Evolutionary conservation across 2,113 vertebrate genomes (phyloP).

Genomic region (Mugil cephalus): DNA sequence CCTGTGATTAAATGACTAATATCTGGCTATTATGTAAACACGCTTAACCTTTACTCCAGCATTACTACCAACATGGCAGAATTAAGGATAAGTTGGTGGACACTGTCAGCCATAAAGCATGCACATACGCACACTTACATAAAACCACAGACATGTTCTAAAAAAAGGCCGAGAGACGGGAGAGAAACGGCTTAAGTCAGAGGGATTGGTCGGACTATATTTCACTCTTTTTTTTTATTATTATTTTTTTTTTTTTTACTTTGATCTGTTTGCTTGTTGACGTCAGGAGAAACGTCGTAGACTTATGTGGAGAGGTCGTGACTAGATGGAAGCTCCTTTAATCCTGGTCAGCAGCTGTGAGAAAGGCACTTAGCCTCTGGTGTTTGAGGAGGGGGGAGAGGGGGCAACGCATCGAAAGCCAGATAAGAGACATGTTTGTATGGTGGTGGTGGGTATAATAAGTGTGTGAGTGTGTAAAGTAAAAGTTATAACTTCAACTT

Average conservation of each 20-base stretch:
- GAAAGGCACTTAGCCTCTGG: slow-evolving; percentile 6
- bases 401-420: not conserved
- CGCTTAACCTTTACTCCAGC: slow-evolving; percentile 38
- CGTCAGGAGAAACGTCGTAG: slow-evolving; percentile 25
- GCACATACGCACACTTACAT: not conserved
- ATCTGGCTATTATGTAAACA: slow-evolving; percentile 66
- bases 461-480: too few relatives aligned
- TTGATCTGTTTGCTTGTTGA: slow-evolving; percentile 30
- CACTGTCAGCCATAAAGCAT: not conserved
- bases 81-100: not conserved
- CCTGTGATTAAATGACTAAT: slow-evolving; percentile 71
- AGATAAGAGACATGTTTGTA: not conserved
- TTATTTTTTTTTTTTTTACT: slow-evolving; percentile 15
- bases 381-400: not conserved
- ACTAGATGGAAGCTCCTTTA: slow-evolving; percentile 32
- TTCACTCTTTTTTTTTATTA: not conserved
- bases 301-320: slow-evolving; percentile 1
- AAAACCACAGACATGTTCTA: not conserved
- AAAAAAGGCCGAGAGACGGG: slow-evolving; percentile 6
- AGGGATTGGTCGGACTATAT: not conserved
- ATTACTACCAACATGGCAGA: slow-evolving; percentile 14
- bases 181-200: slow-evolving; percentile 11
- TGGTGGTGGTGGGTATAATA: too few relatives aligned
- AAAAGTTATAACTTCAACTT: too few relatives aligned
- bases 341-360: slow-evolving; percentile 16